Evolutionary conservation across 2,797 vertebrate genomes (phyloP), one percentile per base, ranked within the genome.

Genomic region (Spinus olivaceus): DNA sequence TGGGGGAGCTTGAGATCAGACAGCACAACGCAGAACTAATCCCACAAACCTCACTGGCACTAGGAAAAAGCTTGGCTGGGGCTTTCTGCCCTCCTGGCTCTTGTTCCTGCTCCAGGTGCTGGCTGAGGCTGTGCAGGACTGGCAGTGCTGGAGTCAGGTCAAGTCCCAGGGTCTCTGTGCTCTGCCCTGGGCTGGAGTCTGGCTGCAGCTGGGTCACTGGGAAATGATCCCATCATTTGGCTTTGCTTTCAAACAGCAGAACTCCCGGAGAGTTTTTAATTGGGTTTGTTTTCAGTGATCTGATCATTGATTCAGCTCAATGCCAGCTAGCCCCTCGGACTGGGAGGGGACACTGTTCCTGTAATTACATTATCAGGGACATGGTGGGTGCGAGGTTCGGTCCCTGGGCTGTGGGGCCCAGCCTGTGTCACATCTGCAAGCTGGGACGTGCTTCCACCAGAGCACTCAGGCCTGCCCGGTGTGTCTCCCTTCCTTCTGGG

Each of bases 271-370:
- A 51, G 47, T 37, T 63, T 63, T 18, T 20, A 33, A 53, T 50
- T 12, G 25, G 18, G 35, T 80, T 82, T 65, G 42, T 82, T 82
- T 63, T 9, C 37, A 3, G 25, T 16, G 70, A 61, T 49, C 3
- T 27, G 63, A 70, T 87, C 24, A 27, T 17, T 27, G 50, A 65
- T 66, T 46, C 22, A 27, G 50, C 21, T 25, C 50, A 7, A 5
- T 5, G 56, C 0, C 0, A 41, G 21, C 21, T 11, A 46, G 57
- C 65, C 39, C 0, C 53, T 19, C 0, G 0, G 37, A 7, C 17
- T 4, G 21, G 71, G 59, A 60, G 16, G 22, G 81, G 53, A 13
- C 4, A 1, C 3, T 1, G 25, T 28, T 59, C 0, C 44, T 18
- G 46, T 33, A 10, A 33, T 46, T 6, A 2, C 37, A 14, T 44